Conservation (phyloP, 2,113 vertebrate genomes). For the Bettongia penicillata region DNA sequence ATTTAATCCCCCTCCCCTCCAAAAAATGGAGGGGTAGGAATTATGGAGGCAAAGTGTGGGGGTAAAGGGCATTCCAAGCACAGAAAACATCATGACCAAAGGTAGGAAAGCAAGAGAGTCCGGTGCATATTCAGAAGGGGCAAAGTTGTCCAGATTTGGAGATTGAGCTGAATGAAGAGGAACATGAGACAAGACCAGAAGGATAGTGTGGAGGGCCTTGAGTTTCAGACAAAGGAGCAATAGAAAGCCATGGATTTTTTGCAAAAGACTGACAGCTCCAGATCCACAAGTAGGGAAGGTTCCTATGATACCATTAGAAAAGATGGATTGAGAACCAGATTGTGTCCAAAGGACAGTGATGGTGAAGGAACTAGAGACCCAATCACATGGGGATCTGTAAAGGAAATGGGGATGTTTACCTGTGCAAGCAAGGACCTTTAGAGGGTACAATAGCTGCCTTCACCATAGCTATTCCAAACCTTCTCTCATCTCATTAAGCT, state of each 20-base stretch:
- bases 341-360: background rate
- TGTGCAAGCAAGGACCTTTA: background rate
- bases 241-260: background rate
- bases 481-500: background rate
- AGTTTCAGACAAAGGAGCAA: background rate
- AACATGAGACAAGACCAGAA: background rate
- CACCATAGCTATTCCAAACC: background rate
- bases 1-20: no score
- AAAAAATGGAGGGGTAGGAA: background rate
- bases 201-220: background rate
- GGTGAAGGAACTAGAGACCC: background rate
- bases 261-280: background rate
- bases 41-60: background rate
- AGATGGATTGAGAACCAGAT: background rate
- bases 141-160: background rate
- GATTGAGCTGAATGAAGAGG: background rate
- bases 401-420: background rate
- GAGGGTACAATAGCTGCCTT: background rate
- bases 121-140: background rate
- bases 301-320: background rate
- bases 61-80: background rate
- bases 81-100: background rate
- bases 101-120: background rate
- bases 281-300: no score
- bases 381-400: background rate